Conservation (phyloP, 2,888 invertebrate genomes). For the Synanthedon andrenaeformis region DNA sequence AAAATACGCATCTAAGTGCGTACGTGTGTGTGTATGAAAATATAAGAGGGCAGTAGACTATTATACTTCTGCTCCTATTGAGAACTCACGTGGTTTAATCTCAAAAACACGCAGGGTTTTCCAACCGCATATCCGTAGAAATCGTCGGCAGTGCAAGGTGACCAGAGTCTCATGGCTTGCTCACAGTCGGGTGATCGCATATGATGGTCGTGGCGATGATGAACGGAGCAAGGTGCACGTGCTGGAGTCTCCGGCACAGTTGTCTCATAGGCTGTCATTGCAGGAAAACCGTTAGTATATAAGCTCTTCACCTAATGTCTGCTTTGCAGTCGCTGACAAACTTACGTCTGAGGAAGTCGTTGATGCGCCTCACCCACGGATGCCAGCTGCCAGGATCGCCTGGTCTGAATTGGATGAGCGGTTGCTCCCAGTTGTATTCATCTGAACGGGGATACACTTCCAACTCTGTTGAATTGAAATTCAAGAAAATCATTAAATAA, state of each 20-base stretch:
- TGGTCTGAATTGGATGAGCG: slow-evolving; percentile 47
- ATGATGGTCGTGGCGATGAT: slow-evolving; percentile 33
- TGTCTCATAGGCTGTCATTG: slow-evolving; percentile 44
- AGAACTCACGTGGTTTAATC: slow-evolving; percentile 73
- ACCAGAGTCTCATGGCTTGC: slow-evolving; percentile 43
- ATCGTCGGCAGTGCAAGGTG: slow-evolving; percentile 74
- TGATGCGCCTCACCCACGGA: slow-evolving; percentile 49
- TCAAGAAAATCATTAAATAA: neutral
- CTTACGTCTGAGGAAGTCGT: slow-evolving; percentile 49
- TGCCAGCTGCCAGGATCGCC: slow-evolving; percentile 57
- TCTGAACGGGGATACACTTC: slow-evolving; percentile 58
- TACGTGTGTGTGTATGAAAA: too few relatives aligned
- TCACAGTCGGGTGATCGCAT: slow-evolving; percentile 43
- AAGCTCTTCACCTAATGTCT: neutral
- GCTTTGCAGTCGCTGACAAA: neutral
- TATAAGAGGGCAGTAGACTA: too few relatives aligned
- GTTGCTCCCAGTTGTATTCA: slow-evolving; percentile 48
- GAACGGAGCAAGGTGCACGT: slow-evolving; percentile 50
- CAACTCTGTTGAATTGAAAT: slow-evolving; percentile 26
- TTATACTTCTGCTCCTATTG: too few relatives aligned
- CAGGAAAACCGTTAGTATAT: neutral
- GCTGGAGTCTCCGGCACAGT: slow-evolving; percentile 51
- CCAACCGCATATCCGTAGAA: slow-evolving; percentile 80
- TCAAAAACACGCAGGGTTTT: slow-evolving; percentile 81
- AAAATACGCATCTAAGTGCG: too few relatives aligned